Conservation (phyloP, 2,797 vertebrate genomes). For the Melanotaenia boesemani region DNA sequence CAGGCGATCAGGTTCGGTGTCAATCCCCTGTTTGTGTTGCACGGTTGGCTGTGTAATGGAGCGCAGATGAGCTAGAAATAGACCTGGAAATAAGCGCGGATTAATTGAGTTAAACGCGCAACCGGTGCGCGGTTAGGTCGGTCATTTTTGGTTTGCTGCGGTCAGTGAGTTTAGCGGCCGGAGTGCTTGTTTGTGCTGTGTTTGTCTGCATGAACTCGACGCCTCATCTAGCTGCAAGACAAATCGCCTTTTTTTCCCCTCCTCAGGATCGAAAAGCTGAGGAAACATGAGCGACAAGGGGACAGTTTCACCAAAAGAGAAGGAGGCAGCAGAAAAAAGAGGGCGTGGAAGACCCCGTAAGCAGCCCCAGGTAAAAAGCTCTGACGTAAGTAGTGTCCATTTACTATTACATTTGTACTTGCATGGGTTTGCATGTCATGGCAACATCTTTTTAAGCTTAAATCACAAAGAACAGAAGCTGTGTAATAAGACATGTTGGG, state of each 20-base stretch:
- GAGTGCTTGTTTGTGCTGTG: constrained; percentile 6
- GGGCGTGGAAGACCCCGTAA: constrained; percentile 94
- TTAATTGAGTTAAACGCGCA: constrained; percentile 68
- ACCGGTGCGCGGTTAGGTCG: constrained; percentile 49
- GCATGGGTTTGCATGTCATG: neutral
- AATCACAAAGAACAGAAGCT: neutral
- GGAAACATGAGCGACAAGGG: constrained; percentile 94
- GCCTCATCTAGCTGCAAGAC: constrained; percentile 27
- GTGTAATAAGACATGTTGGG: neutral
- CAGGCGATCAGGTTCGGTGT: constrained; percentile 33
- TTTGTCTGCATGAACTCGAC: constrained; percentile 30
- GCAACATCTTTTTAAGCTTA: neutral
- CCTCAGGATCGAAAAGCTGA: constrained; percentile 62
- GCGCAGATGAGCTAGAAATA: constrained; percentile 62
- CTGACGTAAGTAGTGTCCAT: constrained; percentile 63
- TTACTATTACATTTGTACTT: constrained; percentile 3
- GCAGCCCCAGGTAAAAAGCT: constrained; percentile 85
- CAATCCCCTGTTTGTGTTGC: constrained; percentile 47
- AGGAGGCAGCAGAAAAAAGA: constrained; percentile 92
- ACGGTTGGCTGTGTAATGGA: constrained; percentile 28
- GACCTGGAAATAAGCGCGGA: constrained; percentile 68
- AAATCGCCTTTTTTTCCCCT: constrained; percentile 12
- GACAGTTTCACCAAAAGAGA: constrained; percentile 91
- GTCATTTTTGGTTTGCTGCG: constrained; percentile 38
- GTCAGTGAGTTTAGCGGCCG: constrained; percentile 48